Base-by-base conservation (phyloP, 2,113 vertebrate species). In the Amazona guildingii region DNA sequence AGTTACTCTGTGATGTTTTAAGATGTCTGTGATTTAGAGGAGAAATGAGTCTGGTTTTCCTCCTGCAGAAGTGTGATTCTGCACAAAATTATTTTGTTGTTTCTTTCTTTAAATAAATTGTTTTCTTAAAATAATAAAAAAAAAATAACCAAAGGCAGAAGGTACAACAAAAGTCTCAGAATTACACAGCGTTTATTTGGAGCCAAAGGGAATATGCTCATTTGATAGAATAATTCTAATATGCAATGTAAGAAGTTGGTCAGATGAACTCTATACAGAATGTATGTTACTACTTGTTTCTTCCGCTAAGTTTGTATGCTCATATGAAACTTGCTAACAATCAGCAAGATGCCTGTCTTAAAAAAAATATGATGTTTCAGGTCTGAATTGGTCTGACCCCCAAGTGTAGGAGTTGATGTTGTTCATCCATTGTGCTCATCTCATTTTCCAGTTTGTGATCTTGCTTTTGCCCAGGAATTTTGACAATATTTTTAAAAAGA, bases 11-110 rank as follows among this genome's bases (percentile, higher is more conserved):
- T 77, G 49, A 46, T 33, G 57, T 90, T 75, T 73, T 90, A 86
- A 95, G 91, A 59, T 92, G 54, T 43, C 78, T 94, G 29, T 81
- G 63, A 92, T 96, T 96, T 88, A 88, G 76, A 95, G 79, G 64
- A 86, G 23, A 94, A 93, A 84, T 49, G 6, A 85, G 21, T 41
- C 55, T 94, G 29, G 3, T 92, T 95, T 76, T 86, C 24, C 33
- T 57, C 52, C 44, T 85, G 64, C 28, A 90, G 67, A 92, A 92
- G 11, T 31, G 14, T 62, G 37, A 43, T 91, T 92, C 66, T 59
- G 31, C 43, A 70, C 35, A 82, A 84, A 87, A 89, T 61, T 6
- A 33, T 92, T 73, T 92, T 2, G 0, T 68, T 29, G 10, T 59
- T 18, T 41, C 29, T 73, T 86, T 94, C 31, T 83, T 88, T 69